phyloP scores from a whole-genome alignment of 2,888 invertebrate species.

The Panzeria rudis region DNA sequence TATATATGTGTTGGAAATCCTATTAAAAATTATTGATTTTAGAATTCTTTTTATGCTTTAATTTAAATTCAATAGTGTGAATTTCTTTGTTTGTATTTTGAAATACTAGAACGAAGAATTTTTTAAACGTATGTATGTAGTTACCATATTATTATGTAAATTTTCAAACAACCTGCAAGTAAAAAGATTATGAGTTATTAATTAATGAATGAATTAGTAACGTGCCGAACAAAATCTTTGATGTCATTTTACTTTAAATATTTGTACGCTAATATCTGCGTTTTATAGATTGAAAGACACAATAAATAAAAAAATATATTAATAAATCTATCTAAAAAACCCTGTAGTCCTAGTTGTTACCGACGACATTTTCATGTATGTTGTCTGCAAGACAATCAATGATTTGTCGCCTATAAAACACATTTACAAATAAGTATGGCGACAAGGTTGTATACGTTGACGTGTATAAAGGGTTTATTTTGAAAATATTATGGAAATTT shows the following conservation, averaged over 20 bases:
- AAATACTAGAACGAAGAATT: constrained; percentile 19
- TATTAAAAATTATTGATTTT: constrained; percentile 57
- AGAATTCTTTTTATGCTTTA: constrained; percentile 32
- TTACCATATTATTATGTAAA: constrained; percentile 33
- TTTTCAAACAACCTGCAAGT: constrained; percentile 25
- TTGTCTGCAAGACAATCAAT: too few species aligned
- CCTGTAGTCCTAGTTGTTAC: too few species aligned
- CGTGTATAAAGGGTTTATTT: too few species aligned
- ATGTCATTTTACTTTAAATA: constrained; percentile 47
- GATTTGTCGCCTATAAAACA: too few species aligned
- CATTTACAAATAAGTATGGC: too few species aligned
- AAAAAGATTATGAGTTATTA: constrained; percentile 36
- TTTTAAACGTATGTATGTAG: neutral
- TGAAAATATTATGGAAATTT: too few species aligned
- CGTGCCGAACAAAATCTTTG: constrained; percentile 39
- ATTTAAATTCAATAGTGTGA: constrained; percentile 59
- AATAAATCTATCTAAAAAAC: neutral
- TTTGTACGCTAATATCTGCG: neutral
- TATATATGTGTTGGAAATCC: constrained; percentile 38
- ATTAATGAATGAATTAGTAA: neutral
- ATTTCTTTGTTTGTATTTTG: too few species aligned
- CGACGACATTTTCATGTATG: too few species aligned
- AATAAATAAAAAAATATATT: neutral
- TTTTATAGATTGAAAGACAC: constrained; percentile 21
- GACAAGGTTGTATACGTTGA: too few species aligned